phyloP scores from a whole-genome alignment of 2,113 vertebrate species.

The Cavia aperea region DNA sequence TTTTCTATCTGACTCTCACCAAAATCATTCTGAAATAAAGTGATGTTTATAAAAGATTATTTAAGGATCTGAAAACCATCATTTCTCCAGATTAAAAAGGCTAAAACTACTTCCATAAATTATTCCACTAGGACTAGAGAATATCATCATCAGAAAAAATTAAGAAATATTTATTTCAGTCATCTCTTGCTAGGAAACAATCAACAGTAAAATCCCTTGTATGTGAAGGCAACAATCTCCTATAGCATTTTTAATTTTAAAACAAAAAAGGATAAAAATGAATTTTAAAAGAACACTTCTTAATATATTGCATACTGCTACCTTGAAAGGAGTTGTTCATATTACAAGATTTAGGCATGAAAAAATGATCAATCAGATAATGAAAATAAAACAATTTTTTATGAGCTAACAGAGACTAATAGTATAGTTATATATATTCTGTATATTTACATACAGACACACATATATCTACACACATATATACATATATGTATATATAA shows the following conservation, averaged over 20 bases:
- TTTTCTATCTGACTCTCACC: not conserved
- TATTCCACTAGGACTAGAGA: not conserved
- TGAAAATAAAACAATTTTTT: too few relatives aligned
- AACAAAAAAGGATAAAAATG: too few relatives aligned
- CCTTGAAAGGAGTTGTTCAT: too few relatives aligned
- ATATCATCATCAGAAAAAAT: not conserved
- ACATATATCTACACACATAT: too few relatives aligned
- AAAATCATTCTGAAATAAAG: not conserved
- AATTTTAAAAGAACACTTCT: too few relatives aligned
- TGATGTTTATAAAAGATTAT: not conserved
- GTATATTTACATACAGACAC: too few relatives aligned
- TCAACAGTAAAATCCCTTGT: not conserved
- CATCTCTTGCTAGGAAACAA: not conserved
- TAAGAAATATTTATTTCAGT: not conserved
- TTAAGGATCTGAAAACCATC: not conserved
- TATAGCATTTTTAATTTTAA: not conserved
- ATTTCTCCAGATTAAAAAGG: not conserved
- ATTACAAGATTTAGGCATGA: too few relatives aligned
- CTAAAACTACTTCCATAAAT: not conserved
- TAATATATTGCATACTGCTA: too few relatives aligned
- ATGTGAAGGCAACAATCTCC: not conserved
- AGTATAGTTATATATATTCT: too few relatives aligned
- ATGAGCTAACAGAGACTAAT: too few relatives aligned
- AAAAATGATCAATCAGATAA: too few relatives aligned
- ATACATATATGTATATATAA: too few relatives aligned